A percentile compares a stretch with the other conserved stretches of the same genome.
Conservation (phyloP, 2,113 vertebrate genomes). For the Sander lucioperca region DNA sequence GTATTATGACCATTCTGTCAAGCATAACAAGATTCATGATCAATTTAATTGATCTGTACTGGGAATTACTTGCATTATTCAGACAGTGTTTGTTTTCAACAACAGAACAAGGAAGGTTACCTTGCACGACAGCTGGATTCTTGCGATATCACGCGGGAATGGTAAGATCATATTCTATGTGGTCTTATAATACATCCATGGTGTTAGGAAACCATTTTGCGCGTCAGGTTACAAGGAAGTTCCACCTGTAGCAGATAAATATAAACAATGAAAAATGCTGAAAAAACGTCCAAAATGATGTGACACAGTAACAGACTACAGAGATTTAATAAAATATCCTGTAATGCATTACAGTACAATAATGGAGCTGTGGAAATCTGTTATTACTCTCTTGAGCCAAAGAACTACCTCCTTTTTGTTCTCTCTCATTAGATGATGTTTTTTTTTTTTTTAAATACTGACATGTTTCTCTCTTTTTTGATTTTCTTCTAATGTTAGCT, state of each 20-base stretch:
- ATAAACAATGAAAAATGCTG: background rate
- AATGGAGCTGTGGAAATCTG: background rate
- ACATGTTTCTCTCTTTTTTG: background rate
- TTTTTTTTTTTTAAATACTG: background rate
- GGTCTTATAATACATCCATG: no score
- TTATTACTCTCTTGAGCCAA: background rate
- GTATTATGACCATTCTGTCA: conserved; percentile 18
- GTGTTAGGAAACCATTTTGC: no score
- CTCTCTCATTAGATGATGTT: background rate
- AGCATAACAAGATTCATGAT: conserved; percentile 13
- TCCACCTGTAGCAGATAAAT: background rate
- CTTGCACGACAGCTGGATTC: no score
- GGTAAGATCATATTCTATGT: no score
- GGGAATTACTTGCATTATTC: background rate
- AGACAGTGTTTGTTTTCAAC: background rate
- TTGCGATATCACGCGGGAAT: no score
- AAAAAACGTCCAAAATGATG: background rate
- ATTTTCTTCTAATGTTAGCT: background rate
- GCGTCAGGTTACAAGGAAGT: no score
- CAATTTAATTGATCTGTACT: conserved; percentile 6
- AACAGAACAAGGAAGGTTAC: background rate
- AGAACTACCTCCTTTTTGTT: background rate
- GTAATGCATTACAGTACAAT: background rate
- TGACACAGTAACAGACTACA: background rate
- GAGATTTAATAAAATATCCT: background rate